A percentile compares a stretch with the other conserved stretches of the same genome.
Conservation (phyloP, 2,888 invertebrate species). For the Dermolepida albohirtum region DNA sequence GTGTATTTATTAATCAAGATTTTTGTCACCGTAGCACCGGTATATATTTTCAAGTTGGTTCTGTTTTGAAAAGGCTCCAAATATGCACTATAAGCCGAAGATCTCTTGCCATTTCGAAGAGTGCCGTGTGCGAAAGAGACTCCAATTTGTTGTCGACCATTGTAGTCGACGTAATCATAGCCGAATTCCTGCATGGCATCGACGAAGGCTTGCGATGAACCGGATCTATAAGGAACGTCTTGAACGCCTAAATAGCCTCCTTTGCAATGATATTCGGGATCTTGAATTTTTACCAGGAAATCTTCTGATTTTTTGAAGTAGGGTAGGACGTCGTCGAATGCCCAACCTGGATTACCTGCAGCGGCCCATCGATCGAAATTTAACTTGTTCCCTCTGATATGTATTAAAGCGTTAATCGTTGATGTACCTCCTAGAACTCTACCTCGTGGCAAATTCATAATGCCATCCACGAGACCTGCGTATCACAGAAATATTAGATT, state of each 20-base stretch:
- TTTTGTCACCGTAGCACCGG: conserved; percentile 70
- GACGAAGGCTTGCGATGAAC: conserved; percentile 69
- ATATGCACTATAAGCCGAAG: conserved; percentile 75
- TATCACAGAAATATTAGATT: conserved; percentile 5
- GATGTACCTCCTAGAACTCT: conserved; percentile 69
- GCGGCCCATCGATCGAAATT: conserved; percentile 79
- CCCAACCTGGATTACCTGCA: conserved; percentile 70
- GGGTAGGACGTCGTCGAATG: conserved; percentile 64
- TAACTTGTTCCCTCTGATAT: conserved; percentile 70
- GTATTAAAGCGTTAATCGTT: conserved; percentile 67
- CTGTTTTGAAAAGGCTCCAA: conserved; percentile 71
- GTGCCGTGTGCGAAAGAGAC: conserved; percentile 73
- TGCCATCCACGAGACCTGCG: conserved; percentile 61
- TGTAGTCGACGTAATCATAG: conserved; percentile 75
- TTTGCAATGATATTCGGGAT: conserved; percentile 60
- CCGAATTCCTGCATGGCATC: conserved; percentile 75
- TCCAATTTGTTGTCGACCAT: conserved; percentile 73
- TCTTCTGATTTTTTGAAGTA: conserved; percentile 63
- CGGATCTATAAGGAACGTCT: conserved; percentile 63
- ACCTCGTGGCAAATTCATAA: conserved; percentile 67
- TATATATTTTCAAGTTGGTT: conserved; percentile 76
- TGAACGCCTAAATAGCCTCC: conserved; percentile 64
- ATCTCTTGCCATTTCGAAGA: conserved; percentile 71
- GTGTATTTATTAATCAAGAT: conserved; percentile 74
- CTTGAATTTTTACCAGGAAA: conserved; percentile 57